A percentile compares a stretch with the other conserved stretches of the same genome.
These are phyloP conservation scores for Pediacus dermestoides DNA, from an alignment of 2,888 invertebrate species.

Conservation along the genomic window DNA sequence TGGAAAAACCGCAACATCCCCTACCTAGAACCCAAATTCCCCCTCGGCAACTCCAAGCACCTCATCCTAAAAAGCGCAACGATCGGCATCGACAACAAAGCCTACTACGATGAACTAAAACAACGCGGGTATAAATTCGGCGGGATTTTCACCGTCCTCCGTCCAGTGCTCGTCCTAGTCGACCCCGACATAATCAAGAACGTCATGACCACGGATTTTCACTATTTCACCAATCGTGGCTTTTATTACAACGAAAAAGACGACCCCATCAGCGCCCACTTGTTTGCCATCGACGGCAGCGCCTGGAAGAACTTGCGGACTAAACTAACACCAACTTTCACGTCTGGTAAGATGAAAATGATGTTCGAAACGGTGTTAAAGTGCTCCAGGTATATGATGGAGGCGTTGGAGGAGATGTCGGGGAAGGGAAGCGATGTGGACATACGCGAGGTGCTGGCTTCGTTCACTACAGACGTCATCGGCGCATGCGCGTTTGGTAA, in stretches of 20 bases:
- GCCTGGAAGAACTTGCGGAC: constrained; percentile 60
- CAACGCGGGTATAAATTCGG: constrained; percentile 24
- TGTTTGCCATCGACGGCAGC: constrained; percentile 55
- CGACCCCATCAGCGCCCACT: constrained; percentile 50
- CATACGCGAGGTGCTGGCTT: constrained; percentile 52
- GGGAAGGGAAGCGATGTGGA: constrained; percentile 40
- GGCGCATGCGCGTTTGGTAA: constrained; percentile 61
- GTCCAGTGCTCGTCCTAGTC: constrained; percentile 30
- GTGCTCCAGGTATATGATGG: constrained; percentile 34
- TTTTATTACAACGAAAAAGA: constrained; percentile 35
- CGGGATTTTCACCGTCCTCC: constrained; percentile 23
- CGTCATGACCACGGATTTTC: constrained; percentile 22
- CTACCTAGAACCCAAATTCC: constrained; percentile 30
- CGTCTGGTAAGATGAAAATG: constrained; percentile 49
- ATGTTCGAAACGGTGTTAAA: constrained; percentile 43
- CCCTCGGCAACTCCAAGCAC: constrained; percentile 30
- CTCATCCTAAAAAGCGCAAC: constrained; percentile 13
- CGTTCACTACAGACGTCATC: constrained; percentile 58
- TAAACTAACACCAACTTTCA: constrained; percentile 59
- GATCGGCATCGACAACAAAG: constrained; percentile 21
- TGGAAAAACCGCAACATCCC: constrained; percentile 33
- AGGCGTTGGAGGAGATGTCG: constrained; percentile 26
- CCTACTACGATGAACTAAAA: constrained; percentile 29
- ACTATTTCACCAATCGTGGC: constrained; percentile 34
- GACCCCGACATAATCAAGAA: constrained; percentile 35